phyloP scores from a whole-genome alignment of 2,888 invertebrate species.

The Eulithis prunata region DNA sequence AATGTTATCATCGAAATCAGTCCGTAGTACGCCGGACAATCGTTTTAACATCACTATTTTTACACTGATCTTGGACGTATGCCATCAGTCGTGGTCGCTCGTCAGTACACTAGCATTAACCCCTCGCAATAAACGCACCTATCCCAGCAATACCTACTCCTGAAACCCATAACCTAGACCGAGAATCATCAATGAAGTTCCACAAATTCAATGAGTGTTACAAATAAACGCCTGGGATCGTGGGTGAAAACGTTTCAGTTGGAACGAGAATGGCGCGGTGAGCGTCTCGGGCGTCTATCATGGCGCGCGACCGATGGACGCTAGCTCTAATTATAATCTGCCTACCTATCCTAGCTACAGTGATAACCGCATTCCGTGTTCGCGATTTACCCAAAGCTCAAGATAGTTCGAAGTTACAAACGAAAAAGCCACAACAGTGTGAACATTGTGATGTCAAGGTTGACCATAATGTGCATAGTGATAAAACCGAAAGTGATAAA shows the following conservation, averaged over 20 bases:
- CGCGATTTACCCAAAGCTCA: slow-evolving; percentile 73
- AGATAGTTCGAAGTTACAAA: slow-evolving; percentile 53
- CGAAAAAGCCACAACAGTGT: slow-evolving; percentile 67
- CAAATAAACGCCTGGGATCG: slow-evolving; percentile 67
- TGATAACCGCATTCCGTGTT: slow-evolving; percentile 82
- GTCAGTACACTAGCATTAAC: slow-evolving; percentile 87
- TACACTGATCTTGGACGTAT: slow-evolving; percentile 74
- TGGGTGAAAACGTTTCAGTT: slow-evolving; percentile 66
- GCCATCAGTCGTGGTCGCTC: slow-evolving; percentile 83
- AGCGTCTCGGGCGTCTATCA: slow-evolving; percentile 70
- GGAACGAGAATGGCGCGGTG: slow-evolving; percentile 77
- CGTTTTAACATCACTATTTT: slow-evolving; percentile 80
- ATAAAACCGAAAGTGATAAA: slow-evolving; percentile 70
- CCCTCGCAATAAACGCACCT: slow-evolving; percentile 77
- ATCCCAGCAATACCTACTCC: slow-evolving; percentile 60
- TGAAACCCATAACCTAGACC: slow-evolving; percentile 60
- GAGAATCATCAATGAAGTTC: slow-evolving; percentile 68
- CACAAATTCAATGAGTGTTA: slow-evolving; percentile 62
- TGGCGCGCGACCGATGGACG: slow-evolving; percentile 78
- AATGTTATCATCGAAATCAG: slow-evolving; percentile 67
- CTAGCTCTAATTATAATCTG: slow-evolving; percentile 78
- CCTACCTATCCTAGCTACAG: slow-evolving; percentile 77
- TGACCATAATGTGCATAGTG: slow-evolving; percentile 64
- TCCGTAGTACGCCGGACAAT: slow-evolving; percentile 68
- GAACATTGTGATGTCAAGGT: slow-evolving; percentile 75